Percentiles rank a stretch among this genome's conserved stretches.
Conservation (phyloP, 1,140 invertebrate species). For the Conus betulinus region DNA sequence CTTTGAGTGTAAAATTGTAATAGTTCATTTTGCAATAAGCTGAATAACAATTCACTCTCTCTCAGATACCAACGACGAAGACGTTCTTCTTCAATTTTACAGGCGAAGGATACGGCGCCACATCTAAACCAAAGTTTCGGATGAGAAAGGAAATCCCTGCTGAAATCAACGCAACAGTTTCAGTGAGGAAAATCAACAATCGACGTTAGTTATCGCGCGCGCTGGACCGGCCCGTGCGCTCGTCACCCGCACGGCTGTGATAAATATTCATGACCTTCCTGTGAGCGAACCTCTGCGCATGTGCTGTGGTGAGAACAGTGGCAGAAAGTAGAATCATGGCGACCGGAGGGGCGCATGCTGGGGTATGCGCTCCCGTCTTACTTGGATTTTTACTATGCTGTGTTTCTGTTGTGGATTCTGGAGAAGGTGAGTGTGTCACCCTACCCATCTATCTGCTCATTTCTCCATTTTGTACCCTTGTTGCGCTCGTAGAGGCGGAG, state of each 20-base stretch:
- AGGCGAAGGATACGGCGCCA: not conserved
- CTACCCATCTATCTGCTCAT: not conserved
- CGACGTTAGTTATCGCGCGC: conserved; percentile 37
- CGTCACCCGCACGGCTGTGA: conserved; percentile 28
- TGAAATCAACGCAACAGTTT: conserved; percentile 27
- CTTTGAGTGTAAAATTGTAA: not conserved
- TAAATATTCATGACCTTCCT: conserved; percentile 39
- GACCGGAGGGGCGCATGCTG: conserved; percentile 35
- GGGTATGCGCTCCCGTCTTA: conserved; percentile 37
- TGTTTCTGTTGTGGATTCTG: conserved; percentile 30
- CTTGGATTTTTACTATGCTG: conserved; percentile 36
- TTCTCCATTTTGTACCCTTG: not conserved
- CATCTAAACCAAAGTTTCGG: no score
- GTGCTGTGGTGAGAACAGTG: conserved; percentile 30
- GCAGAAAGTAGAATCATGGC: conserved; percentile 41
- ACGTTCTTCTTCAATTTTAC: not conserved
- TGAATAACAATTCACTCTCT: no score
- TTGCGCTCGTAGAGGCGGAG: not conserved
- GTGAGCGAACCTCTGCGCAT: conserved; percentile 33
- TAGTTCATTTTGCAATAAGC: no score
- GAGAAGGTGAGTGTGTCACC: conserved; percentile 32
- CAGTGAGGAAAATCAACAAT: conserved; percentile 34
- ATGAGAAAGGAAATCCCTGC: conserved; percentile 14
- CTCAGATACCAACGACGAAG: no score
- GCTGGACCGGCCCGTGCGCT: conserved; percentile 34